These are phyloP conservation scores for Andrena bicolor DNA, from an alignment of 2,888 invertebrate genomes.

Conservation along the genomic window DNA sequence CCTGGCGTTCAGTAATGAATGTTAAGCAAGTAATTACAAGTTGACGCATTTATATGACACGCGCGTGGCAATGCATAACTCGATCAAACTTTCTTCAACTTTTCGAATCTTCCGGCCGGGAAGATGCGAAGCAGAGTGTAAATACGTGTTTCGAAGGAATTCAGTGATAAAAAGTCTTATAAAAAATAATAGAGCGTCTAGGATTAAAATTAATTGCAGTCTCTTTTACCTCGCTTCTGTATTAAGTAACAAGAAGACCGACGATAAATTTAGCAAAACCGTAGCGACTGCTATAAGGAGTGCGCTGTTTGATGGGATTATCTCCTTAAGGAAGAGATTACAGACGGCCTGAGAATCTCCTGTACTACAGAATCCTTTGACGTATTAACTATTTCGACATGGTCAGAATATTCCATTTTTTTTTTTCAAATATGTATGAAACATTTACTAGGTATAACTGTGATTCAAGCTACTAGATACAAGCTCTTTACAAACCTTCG, in stretches of 20 bases:
- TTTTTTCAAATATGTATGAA: too few relatives aligned
- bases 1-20: constrained; percentile 73
- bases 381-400: not conserved
- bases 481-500: too few relatives aligned
- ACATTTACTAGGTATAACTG: too few relatives aligned
- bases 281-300: constrained; percentile 11
- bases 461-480: too few relatives aligned
- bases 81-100: constrained; percentile 65
- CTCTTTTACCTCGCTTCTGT: not conserved
- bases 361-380: constrained; percentile 35
- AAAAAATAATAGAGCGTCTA: not conserved
- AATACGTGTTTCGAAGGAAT: not conserved
- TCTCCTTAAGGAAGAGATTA: constrained; percentile 48
- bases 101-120: constrained; percentile 49
- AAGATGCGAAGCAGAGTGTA: not conserved
- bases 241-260: constrained; percentile 23
- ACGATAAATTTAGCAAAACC: constrained; percentile 17
- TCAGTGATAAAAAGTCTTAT: not conserved
- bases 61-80: constrained; percentile 54
- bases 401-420: too few relatives aligned
- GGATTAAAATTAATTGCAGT: not conserved
- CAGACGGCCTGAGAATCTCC: constrained; percentile 16
- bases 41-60: constrained; percentile 60
- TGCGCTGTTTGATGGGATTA: constrained; percentile 50
- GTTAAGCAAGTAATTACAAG: constrained; percentile 78